Conservation (phyloP, 1,140 invertebrate species). For the Leptopilina boulardi region DNA sequence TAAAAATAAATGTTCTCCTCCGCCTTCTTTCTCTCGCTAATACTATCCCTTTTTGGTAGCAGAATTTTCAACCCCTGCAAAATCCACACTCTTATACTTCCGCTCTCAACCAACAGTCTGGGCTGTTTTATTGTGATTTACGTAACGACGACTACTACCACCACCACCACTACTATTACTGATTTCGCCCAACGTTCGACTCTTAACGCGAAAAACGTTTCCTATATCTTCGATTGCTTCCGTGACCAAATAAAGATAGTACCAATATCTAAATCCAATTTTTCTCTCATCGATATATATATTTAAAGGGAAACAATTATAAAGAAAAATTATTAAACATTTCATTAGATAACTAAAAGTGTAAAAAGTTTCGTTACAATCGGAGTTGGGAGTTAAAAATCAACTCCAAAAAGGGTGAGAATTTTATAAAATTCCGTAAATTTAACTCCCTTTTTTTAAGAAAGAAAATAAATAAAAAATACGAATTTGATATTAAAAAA, state of each 20-base stretch:
- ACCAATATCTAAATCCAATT: background rate
- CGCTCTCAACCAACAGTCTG: slow-evolving; percentile 29
- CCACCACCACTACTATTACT: too few relatives aligned
- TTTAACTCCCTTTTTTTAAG: too few relatives aligned
- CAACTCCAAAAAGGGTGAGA: too few relatives aligned
- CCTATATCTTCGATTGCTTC: slow-evolving; percentile 7
- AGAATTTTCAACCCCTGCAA: slow-evolving; percentile 21
- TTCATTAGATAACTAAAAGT: too few relatives aligned
- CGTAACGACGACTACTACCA: too few relatives aligned
- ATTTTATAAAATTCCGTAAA: too few relatives aligned
- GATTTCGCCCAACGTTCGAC: slow-evolving; percentile 42
- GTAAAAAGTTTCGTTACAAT: too few relatives aligned
- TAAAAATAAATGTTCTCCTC: slow-evolving; percentile 53
- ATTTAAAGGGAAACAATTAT: too few relatives aligned
- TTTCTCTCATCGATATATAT: background rate
- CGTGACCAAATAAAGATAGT: background rate
- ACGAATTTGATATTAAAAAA: too few relatives aligned
- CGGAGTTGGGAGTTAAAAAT: too few relatives aligned
- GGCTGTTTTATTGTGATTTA: slow-evolving; percentile 53
- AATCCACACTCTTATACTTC: slow-evolving; percentile 37
- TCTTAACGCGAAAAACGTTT: slow-evolving; percentile 22
- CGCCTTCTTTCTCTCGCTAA: slow-evolving; percentile 1
- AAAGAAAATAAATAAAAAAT: too few relatives aligned
- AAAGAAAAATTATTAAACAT: too few relatives aligned
- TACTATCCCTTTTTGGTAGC: background rate